phyloP scores from a whole-genome alignment of 2,797 vertebrate species.

The Chrosomus eos region DNA sequence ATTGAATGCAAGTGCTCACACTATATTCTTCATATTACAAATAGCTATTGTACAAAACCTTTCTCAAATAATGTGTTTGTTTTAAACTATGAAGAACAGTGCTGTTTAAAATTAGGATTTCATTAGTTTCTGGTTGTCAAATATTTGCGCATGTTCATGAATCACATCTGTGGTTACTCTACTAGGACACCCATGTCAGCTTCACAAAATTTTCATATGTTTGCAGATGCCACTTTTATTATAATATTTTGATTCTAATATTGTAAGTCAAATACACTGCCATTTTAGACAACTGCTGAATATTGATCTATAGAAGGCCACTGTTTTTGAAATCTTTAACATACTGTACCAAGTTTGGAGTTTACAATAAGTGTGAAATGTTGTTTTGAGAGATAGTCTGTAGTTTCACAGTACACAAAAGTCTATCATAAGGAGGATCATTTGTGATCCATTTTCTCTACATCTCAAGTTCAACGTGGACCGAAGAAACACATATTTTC shows the following conservation, averaged over 20 bases:
- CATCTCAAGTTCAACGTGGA: neutral
- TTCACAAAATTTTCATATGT: neutral
- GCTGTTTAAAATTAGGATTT: neutral
- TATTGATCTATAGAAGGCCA: too few relatives aligned
- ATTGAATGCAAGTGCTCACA: neutral
- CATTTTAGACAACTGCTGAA: neutral
- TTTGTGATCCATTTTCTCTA: conserved; percentile 4
- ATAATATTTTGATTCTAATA: neutral
- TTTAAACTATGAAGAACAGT: neutral
- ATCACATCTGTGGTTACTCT: neutral
- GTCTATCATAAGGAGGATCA: neutral
- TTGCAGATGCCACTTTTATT: neutral
- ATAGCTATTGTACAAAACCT: neutral
- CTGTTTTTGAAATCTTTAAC: neutral
- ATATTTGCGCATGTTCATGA: neutral
- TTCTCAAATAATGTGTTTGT: neutral
- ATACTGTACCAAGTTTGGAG: neutral
- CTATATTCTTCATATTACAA: neutral
- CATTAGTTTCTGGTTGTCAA: neutral
- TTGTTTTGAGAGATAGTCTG: conserved; percentile 19
- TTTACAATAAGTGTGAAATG: conserved; percentile 10
- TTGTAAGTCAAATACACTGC: neutral
- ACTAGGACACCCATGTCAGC: conserved; percentile 2
- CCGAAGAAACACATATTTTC: conserved; percentile 24
- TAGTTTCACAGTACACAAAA: neutral